Conservation (phyloP, 30 jellyfish, hydroid and myxozoan genomes). For the Pelagia noctiluca region DNA sequence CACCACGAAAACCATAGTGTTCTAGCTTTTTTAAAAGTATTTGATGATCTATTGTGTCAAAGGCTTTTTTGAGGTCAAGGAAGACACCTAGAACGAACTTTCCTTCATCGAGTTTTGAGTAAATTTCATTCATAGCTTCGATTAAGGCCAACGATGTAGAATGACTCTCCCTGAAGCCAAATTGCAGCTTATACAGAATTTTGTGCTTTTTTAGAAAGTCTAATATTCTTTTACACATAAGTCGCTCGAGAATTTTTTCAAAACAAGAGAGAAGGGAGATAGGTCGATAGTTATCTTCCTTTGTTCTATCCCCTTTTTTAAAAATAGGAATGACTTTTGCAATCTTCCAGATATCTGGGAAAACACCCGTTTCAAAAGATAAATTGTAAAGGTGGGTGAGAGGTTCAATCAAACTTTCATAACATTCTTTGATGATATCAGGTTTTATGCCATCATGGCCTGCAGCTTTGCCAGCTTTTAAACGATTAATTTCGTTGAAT, state of each 20-base stretch:
- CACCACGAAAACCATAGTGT: background rate
- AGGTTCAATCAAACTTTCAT: too few relatives aligned
- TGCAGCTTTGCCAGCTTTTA: too few relatives aligned
- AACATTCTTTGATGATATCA: too few relatives aligned
- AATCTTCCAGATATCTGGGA: too few relatives aligned
- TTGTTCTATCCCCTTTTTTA: background rate
- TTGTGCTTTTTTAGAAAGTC: background rate
- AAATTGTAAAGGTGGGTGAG: too few relatives aligned
- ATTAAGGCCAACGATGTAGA: background rate
- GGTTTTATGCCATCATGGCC: too few relatives aligned
- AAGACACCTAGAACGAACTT: background rate
- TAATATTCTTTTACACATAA: background rate
- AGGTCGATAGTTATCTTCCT: background rate
- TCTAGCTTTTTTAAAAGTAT: background rate
- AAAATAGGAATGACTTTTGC: too few relatives aligned
- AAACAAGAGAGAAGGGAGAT: background rate
- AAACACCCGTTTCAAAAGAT: too few relatives aligned
- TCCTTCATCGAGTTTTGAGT: background rate
- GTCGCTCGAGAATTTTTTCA: background rate
- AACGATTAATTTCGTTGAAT: too few relatives aligned
- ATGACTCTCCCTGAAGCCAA: background rate
- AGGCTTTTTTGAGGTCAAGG: conserved; percentile 7
- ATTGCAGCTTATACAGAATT: background rate
- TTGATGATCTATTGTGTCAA: background rate
- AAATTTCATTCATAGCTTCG: background rate